A percentile compares a stretch with the other conserved stretches of the same genome.
Evolutionary conservation across 2,797 vertebrate genomes (phyloP).

Genomic region (Caiman crocodilus): DNA sequence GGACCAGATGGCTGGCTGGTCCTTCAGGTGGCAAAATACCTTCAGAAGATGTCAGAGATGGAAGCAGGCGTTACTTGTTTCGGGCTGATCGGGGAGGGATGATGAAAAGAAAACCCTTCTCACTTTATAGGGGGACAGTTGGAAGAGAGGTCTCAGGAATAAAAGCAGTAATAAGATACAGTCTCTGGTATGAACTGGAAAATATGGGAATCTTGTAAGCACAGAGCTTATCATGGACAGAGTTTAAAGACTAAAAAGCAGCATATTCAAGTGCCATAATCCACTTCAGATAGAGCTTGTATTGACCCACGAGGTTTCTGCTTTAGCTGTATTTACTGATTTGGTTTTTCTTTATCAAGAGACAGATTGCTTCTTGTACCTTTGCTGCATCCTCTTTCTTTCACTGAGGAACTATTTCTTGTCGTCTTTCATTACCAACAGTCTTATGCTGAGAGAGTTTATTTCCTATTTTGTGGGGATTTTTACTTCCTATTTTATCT

Average conservation of each 20-base stretch:
- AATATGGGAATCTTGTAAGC: not conserved
- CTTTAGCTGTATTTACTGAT: not conserved
- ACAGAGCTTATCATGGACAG: not conserved
- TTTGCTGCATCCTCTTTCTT: not conserved
- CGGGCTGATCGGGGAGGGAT: not conserved
- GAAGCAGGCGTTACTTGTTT: too few species aligned
- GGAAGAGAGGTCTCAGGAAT: not conserved
- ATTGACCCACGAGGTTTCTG: not conserved
- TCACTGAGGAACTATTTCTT: not conserved
- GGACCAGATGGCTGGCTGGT: too few species aligned
- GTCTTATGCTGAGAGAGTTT: not conserved
- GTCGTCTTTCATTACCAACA: not conserved
- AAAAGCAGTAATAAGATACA: not conserved
- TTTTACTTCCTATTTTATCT: not conserved
- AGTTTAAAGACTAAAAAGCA: not conserved
- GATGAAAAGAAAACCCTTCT: not conserved
- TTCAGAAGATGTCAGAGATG: too few species aligned
- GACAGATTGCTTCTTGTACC: not conserved
- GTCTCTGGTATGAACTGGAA: not conserved
- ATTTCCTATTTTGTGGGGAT: not conserved
- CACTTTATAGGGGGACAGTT: not conserved
- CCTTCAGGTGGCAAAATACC: too few species aligned
- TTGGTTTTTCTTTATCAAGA: not conserved
- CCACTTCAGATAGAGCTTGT: not conserved
- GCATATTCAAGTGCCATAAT: not conserved